phyloP scores from a whole-genome alignment of 2,888 invertebrate species.

The Leptopilina syphax region DNA sequence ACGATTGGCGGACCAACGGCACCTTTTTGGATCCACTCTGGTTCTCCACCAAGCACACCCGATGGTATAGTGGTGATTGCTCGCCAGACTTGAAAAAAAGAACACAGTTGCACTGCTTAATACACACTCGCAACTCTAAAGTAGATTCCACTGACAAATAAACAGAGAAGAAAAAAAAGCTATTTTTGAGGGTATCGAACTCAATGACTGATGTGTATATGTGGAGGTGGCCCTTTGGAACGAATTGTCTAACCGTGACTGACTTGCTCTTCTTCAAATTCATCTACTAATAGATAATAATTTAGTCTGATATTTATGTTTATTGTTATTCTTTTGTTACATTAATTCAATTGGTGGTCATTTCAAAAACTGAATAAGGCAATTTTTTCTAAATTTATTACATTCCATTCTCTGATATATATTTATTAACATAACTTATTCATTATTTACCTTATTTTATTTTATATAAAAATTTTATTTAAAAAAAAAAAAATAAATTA shows the following conservation, averaged over 20 bases:
- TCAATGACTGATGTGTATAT: background rate
- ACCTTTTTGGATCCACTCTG: slow-evolving; percentile 20
- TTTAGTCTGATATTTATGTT: too few species aligned
- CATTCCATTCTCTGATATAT: too few species aligned
- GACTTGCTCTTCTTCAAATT: background rate
- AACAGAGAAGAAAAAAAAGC: slow-evolving; percentile 15
- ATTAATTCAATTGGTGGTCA: too few species aligned
- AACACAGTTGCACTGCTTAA: slow-evolving; percentile 35
- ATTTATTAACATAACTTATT: too few species aligned
- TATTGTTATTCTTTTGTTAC: too few species aligned
- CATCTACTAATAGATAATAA: too few species aligned
- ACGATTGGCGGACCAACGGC: slow-evolving; percentile 37
- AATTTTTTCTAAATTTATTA: too few species aligned
- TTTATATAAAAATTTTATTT: too few species aligned
- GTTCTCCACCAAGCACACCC: slow-evolving; percentile 8
- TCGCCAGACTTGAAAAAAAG: slow-evolving; percentile 17
- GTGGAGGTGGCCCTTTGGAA: background rate
- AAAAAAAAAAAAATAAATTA: too few species aligned
- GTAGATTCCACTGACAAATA: slow-evolving; percentile 1
- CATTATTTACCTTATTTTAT: too few species aligned
- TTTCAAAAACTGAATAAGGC: too few species aligned
- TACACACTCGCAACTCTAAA: background rate
- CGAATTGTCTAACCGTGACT: background rate
- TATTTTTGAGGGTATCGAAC: slow-evolving; percentile 24
- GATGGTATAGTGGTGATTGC: slow-evolving; percentile 28